Evolutionary conservation across 2,888 invertebrate genomes (phyloP), one percentile per base, ranked within the genome.

Genomic region (Hypsopygia costalis): DNA sequence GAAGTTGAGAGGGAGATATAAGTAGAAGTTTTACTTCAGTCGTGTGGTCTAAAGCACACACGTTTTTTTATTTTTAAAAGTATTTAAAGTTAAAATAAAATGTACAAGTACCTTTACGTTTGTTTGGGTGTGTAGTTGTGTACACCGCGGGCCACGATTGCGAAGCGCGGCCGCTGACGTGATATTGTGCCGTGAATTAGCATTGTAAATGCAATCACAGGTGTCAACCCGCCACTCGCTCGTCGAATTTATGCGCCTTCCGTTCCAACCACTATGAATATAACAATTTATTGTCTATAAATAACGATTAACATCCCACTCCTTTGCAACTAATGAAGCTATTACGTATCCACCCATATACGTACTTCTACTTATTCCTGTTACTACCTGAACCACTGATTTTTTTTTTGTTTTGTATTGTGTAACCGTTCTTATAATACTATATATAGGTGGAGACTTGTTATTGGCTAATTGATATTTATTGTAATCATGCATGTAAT

Each of bases 191-290:
- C 69, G 73, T 65, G 81, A 80, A 87, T 88, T 87, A 87, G 87
- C 87, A 87, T 81, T 88, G 88, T 87, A 86, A 86, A 88, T 88
- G 87, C 83, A 87, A 87, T 88, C 87, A 86, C 82, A 87, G 87
- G 81, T 87, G 86, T 87, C 86, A 81, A 73, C 56, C 70, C 71
- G 76, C 73, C 77, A 81, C 75, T 79, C 76, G 81, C 75, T 72
- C 72, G 71, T 76, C 77, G 75, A 80, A 85, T 87, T 85, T 87
- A 87, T 85, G 79, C 78, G 72, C 81, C 80, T 79, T 79, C 79
- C 77, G 75, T 77, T 72, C 67, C 65, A 61, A 66, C 65, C 75
- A 77, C 70, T 75, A 74, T 75, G 74, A 79, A 81, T 77, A 78
- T 68, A 71, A 78, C 80, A 82, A 80, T 83, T 83, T 83, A 81